Evolutionary conservation across 1,140 invertebrate species (phyloP), one percentile per base, ranked within the genome.

Genomic region (Bombus difficillimus): DNA sequence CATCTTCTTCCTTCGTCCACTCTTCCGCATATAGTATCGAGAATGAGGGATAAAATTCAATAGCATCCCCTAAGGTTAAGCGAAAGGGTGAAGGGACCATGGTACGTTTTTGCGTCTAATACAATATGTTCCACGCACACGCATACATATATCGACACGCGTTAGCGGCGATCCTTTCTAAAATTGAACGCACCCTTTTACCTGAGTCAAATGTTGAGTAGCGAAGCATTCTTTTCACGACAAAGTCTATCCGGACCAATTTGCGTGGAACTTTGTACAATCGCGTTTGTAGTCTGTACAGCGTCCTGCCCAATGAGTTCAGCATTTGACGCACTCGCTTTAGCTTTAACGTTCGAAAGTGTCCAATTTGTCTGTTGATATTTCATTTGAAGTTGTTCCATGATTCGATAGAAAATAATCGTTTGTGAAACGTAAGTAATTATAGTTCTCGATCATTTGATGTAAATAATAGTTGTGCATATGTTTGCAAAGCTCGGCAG

Each of bases 121-220:
- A 32, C 13, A 62, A 22, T 76, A 15, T 15, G 22, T 76, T n/a
- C 62, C 8, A 76, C 25, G 39, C 25, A 53, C 47, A 53, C 47
- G 47, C 47, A 8, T 8, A 25, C 12, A 13, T 5, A 13, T 28
- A n/a, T 13, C 1, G n/a, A 43, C 28, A 25, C 22, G 34, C 4
- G 3, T 53, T 32, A 9, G 22, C 12, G 25, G 28, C 32, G 18
- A 78, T 64, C 15, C 37, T 62, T 41, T 78, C 25, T 25, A 25
- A n/a, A 78, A 64, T 66, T 22, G 39, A 43, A 66, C 76, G 39
- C 76, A 78, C 6, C 76, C 34, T 37, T 78, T 22, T 78, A 66
- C 59, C 39, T 34, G 59, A 64, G 22, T 66, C 39, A 41, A 78
- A 78, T 12, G 13, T 34, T 34, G 15, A 13, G 4, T 5, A n/a